These are phyloP conservation scores for Mesopsocus fuscifrons DNA, from an alignment of 2,888 invertebrate genomes.

Conservation along the genomic window DNA sequence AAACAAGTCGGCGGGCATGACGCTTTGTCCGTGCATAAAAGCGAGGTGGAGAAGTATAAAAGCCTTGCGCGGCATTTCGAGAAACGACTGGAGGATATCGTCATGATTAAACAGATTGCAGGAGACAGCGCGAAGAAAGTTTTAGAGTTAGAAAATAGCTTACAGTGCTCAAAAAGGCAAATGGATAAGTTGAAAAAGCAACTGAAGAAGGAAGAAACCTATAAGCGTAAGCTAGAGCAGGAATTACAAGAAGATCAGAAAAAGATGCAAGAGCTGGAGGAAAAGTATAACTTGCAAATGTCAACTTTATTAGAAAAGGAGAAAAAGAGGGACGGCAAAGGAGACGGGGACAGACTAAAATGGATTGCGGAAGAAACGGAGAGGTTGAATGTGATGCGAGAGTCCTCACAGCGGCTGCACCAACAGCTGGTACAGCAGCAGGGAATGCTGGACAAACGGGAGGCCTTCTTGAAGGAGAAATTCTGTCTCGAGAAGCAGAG, in stretches of 20 bases:
- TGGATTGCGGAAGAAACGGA: conserved; percentile 17
- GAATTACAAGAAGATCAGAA: conserved; percentile 36
- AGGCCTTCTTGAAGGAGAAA: conserved; percentile 17
- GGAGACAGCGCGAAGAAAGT: conserved; percentile 45
- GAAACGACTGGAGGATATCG: conserved; percentile 31
- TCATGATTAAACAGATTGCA: conserved; percentile 33
- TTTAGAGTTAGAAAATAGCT: conserved; percentile 48
- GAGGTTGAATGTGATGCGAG: conserved; percentile 14
- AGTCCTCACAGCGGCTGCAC: conserved; percentile 16
- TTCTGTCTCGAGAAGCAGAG: conserved; percentile 15
- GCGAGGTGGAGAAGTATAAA: conserved; percentile 26
- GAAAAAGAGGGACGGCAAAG: conserved; percentile 8
- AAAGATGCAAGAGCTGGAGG: conserved; percentile 27
- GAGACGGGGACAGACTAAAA: conserved; percentile 13
- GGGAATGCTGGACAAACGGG: conserved; percentile 16
- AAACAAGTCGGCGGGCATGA: conserved; percentile 26
- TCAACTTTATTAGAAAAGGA: conserved; percentile 1
- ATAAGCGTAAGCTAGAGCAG: conserved; percentile 44
- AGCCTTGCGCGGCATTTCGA: conserved; percentile 29
- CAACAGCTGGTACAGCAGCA: conserved; percentile 16
- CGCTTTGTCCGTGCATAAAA: conserved; percentile 15
- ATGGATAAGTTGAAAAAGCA: conserved; percentile 54
- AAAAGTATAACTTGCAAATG: conserved; percentile 20
- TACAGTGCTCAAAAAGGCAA: conserved; percentile 54
- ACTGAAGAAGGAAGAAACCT: conserved; percentile 52